Conservation (phyloP, 1,140 invertebrate genomes). For the Drosophila parabipectinata region DNA sequence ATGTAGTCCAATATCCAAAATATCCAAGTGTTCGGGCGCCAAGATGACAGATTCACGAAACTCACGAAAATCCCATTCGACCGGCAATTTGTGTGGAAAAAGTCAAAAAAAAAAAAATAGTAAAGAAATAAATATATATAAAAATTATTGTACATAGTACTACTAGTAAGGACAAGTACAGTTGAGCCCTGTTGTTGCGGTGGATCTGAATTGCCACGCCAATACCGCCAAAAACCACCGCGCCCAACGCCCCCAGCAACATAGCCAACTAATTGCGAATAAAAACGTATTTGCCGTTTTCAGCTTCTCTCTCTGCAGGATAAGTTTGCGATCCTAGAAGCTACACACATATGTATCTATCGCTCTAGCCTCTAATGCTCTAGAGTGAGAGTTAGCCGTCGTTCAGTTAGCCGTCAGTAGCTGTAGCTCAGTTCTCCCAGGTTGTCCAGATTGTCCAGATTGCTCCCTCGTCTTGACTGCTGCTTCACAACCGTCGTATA, state of each 20-base stretch:
- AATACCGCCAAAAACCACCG: conserved; percentile 53
- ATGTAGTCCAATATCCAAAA: conserved; percentile 11
- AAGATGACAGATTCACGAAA: conserved; percentile 38
- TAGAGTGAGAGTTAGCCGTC: conserved; percentile 45
- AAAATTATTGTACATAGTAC: conserved; percentile 46
- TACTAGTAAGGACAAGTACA: conserved; percentile 35
- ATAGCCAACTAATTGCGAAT: conserved; percentile 54
- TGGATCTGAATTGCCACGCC: conserved; percentile 56
- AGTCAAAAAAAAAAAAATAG: conserved; percentile 52
- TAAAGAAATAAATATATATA: conserved; percentile 26
- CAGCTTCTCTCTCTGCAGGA: conserved; percentile 80
- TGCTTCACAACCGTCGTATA: no score
- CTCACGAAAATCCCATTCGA: conserved; percentile 54
- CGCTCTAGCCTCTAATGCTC: conserved; percentile 59
- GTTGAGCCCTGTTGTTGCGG: conserved; percentile 77
- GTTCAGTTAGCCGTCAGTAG: conserved; percentile 66
- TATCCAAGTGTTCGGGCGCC: conserved; percentile 22
- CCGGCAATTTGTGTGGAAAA: conserved; percentile 84
- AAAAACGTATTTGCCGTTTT: conserved; percentile 80
- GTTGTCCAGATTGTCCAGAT: conserved; percentile 32
- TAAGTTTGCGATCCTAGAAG: conserved; percentile 64
- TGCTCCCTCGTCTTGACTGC: background rate
- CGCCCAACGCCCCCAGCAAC: conserved; percentile 55
- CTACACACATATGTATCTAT: background rate
- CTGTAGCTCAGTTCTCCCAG: conserved; percentile 62